Conservation (phyloP, 2,888 invertebrate genomes). For the Falcaria lacertinaria region DNA sequence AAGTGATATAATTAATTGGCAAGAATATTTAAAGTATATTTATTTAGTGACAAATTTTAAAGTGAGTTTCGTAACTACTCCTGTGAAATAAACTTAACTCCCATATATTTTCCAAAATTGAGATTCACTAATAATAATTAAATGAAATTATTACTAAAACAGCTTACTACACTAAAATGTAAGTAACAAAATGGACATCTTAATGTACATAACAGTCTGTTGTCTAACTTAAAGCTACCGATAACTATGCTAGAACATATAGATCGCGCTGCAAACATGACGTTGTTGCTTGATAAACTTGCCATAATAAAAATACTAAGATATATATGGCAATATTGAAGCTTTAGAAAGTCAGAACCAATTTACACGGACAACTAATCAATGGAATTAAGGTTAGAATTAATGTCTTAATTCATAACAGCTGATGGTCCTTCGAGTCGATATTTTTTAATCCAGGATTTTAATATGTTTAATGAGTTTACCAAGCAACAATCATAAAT, state of each 20-base stretch:
- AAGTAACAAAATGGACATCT: slow-evolving; percentile 40
- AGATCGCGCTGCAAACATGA: slow-evolving; percentile 41
- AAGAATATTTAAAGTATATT: not conserved
- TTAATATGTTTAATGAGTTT: too few species aligned
- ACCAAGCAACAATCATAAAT: slow-evolving; percentile 23
- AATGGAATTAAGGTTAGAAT: too few species aligned
- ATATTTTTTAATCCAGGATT: slow-evolving; percentile 13
- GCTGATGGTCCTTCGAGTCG: slow-evolving; percentile 6
- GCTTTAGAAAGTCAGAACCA: too few species aligned
- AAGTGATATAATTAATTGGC: not conserved
- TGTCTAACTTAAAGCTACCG: slow-evolving; percentile 53
- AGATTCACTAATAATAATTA: slow-evolving; percentile 30
- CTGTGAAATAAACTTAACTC: not conserved
- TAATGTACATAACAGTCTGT: slow-evolving; percentile 54
- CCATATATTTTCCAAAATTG: slow-evolving; percentile 11
- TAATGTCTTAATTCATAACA: too few species aligned
- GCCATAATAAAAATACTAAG: slow-evolving; percentile 6
- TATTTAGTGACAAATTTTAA: not conserved
- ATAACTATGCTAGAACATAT: slow-evolving; percentile 31
- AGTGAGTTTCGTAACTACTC: not conserved
- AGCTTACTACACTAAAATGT: slow-evolving; percentile 30
- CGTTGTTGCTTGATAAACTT: slow-evolving; percentile 29
- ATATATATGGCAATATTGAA: too few species aligned
- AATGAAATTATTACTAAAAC: slow-evolving; percentile 24
- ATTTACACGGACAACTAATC: too few species aligned